Evolutionary conservation across 2,888 invertebrate species (phyloP).

Genomic region (Teinopalpus imperialis): DNA sequence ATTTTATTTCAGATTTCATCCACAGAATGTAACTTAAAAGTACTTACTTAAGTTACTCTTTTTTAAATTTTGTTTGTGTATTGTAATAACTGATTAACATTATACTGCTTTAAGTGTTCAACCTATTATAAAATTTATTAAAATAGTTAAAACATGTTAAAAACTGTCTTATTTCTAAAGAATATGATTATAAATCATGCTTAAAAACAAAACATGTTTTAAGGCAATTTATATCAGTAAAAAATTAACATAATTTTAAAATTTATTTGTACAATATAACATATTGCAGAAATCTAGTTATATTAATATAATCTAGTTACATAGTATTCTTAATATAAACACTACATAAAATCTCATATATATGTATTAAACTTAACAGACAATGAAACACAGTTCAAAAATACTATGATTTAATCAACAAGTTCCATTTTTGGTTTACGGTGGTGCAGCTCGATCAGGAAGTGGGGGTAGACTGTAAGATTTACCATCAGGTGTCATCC

Average conservation of each 20-base stretch:
- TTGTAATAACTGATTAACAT: too few relatives aligned
- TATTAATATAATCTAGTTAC: too few relatives aligned
- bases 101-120: too few relatives aligned
- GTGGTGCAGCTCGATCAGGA: constrained; percentile 51
- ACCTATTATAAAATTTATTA: too few relatives aligned
- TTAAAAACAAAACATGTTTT: neutral
- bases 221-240: neutral
- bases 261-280: constrained; percentile 1
- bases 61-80: too few relatives aligned
- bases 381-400: constrained; percentile 35
- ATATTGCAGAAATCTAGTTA: neutral
- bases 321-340: neutral
- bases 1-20: too few relatives aligned
- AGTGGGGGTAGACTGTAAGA: constrained; percentile 69
- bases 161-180: too few relatives aligned
- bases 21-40: too few relatives aligned
- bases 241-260: too few relatives aligned
- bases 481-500: constrained; percentile 78
- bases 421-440: constrained; percentile 29
- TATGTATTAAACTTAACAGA: constrained; percentile 25
- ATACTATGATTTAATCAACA: constrained; percentile 44
- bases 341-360: constrained; percentile 28
- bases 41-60: too few relatives aligned
- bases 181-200: too few relatives aligned
- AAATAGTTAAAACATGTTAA: too few relatives aligned